phyloP scores from a whole-genome alignment of 2,888 invertebrate species.

The Chirona hameri region DNA sequence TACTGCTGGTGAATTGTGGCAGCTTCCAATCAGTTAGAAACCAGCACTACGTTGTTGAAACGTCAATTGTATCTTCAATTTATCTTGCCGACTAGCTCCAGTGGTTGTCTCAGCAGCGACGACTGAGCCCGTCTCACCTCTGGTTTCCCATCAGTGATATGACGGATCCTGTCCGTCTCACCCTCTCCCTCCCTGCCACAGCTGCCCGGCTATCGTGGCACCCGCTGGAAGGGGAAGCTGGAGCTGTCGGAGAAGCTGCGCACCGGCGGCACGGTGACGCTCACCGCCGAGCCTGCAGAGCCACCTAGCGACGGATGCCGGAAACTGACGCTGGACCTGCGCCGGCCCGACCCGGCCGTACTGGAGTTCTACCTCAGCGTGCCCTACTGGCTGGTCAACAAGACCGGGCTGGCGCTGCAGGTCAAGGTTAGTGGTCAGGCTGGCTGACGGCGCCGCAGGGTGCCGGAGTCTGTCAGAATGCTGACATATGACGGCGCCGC shows the following conservation, averaged over 20 bases:
- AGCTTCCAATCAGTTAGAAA: too few species aligned
- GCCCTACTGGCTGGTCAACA: constrained; percentile 86
- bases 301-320: constrained; percentile 45
- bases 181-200: background rate
- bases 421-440: constrained; percentile 60
- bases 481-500: too few species aligned
- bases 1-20: too few species aligned
- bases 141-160: too few species aligned
- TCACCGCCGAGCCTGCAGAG: constrained; percentile 61
- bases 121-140: too few species aligned
- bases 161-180: too few species aligned
- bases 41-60: too few species aligned
- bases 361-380: constrained; percentile 68
- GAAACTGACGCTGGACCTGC: constrained; percentile 64
- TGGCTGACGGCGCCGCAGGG: too few species aligned
- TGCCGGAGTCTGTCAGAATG: too few species aligned
- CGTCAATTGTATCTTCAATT: too few species aligned
- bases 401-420: constrained; percentile 76
- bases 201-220: constrained; percentile 59
- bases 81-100: too few species aligned
- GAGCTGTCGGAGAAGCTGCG: constrained; percentile 62
- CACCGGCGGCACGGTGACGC: constrained; percentile 53
- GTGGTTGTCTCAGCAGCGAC: too few species aligned
- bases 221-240: constrained; percentile 67
- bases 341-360: constrained; percentile 57